Base-by-base conservation (phyloP, 2,888 invertebrate species). In the Plagiodera versicolora region DNA sequence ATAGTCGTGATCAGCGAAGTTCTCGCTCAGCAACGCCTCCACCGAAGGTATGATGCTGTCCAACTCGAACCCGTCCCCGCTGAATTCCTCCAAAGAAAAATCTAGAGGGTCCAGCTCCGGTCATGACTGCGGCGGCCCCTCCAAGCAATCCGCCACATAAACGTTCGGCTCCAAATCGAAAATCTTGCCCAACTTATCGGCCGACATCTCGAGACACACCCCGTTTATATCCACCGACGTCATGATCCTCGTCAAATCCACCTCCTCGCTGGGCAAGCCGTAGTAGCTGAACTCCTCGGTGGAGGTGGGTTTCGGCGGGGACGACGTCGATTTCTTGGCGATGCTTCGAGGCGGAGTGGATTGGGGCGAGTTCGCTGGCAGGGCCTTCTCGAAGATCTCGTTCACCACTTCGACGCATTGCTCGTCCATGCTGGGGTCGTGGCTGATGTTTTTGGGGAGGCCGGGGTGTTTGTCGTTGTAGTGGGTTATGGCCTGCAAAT, bases 221-320 rank as follows among this genome's bases (percentile, higher is more conserved):
- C 84, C 84, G 30, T 81, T 82, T 52, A 86, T 79, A 0, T 84
- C 81, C 78, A 87, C 83, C 0, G 81, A 78, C 0, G 85, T 83
- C 1, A 79, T 83, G 0, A 86, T 79, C 6, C 81, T 77, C 0
- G 75, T 72, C 55, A 82, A 74, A 1, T 82, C 77, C 1, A 82
- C 71, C 0, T 79, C 70, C 0, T 70, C 70, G 0, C 84, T 81
- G 57, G 74, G 77, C 1, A 75, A 73, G 0, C 85, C 84, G 56
- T 87, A 87, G 67, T 79, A 83, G 0, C 85, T 84, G 65, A 76
- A 83, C 32, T 79, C 73, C 8, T 65, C 67, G 1, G 75, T 74
- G 0, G 64, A 56, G 1, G 19, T 20, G 4, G 16, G 0, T 8
- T 44, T 14, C 1, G 44, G 35, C 4, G 75, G 77, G 0, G 81